Conservation (phyloP, 2,888 invertebrate species). For the Craniophora ligustri region DNA sequence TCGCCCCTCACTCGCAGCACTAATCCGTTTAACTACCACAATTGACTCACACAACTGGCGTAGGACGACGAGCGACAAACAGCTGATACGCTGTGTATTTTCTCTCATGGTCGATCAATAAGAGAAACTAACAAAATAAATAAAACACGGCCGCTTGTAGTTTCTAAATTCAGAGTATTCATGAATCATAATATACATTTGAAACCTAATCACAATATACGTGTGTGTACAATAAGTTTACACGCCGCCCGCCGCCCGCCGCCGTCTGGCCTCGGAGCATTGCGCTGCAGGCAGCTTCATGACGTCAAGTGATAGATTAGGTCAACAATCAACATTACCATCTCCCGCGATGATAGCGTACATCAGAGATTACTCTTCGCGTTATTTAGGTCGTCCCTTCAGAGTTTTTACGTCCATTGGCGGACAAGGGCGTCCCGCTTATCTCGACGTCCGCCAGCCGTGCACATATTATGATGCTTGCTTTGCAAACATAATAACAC, state of each 20-base stretch:
- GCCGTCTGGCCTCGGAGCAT: constrained; percentile 65
- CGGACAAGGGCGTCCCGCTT: constrained; percentile 67
- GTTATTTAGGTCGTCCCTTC: constrained; percentile 66
- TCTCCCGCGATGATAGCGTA: constrained; percentile 53
- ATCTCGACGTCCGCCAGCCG: constrained; percentile 63
- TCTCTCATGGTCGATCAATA: constrained; percentile 31
- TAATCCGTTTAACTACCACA: constrained; percentile 33
- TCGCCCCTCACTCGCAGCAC: constrained; percentile 4
- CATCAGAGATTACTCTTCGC: constrained; percentile 51
- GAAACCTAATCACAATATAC: no score
- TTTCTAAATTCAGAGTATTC: constrained; percentile 48
- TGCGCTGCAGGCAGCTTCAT: constrained; percentile 54
- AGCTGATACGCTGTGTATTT: constrained; percentile 46
- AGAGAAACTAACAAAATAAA: constrained; percentile 45
- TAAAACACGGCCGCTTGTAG: constrained; percentile 28
- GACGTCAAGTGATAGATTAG: constrained; percentile 73
- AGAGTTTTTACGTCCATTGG: constrained; percentile 62
- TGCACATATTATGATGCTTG: constrained; percentile 65
- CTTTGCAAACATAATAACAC: constrained; percentile 69
- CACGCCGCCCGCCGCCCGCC: constrained; percentile 62
- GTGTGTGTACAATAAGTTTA: constrained; percentile 50
- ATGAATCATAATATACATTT: constrained; percentile 49
- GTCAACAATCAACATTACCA: constrained; percentile 65
- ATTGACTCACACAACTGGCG: constrained; percentile 29
- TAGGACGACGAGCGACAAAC: constrained; percentile 34